phyloP scores from a whole-genome alignment of 1,140 invertebrate species.

The Pygmarrhopalites habei region DNA sequence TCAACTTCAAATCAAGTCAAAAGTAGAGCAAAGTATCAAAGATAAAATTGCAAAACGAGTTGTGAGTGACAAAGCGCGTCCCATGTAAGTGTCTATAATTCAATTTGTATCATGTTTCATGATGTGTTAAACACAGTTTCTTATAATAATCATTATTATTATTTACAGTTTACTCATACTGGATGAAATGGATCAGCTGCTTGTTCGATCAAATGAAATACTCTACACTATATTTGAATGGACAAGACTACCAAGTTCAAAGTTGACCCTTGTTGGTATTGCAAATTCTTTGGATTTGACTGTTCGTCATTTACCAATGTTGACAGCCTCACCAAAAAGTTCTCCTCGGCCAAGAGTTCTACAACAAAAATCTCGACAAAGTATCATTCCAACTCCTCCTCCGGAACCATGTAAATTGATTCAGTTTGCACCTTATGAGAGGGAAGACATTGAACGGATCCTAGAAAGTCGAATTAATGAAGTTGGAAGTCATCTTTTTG shows the following conservation, averaged over 20 bases:
- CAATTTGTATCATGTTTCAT: too few species aligned
- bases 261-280: slow-evolving; percentile 80
- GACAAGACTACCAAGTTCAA: slow-evolving; percentile 62
- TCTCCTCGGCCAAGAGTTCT: too few species aligned
- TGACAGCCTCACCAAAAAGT: slow-evolving; percentile 52
- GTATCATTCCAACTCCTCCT: too few species aligned
- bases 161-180: slow-evolving; percentile 71
- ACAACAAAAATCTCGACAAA: too few species aligned
- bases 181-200: slow-evolving; percentile 92
- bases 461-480: slow-evolving; percentile 66
- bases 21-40: slow-evolving; percentile 46
- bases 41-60: slow-evolving; percentile 46
- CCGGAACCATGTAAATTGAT: slow-evolving; percentile 53
- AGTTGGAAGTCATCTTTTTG: slow-evolving; percentile 64
- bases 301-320: slow-evolving; percentile 75
- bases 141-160: too few species aligned
- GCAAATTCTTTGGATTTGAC: slow-evolving; percentile 95
- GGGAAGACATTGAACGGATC: slow-evolving; percentile 80
- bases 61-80: slow-evolving; percentile 48
- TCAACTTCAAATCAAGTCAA: slow-evolving; percentile 28
- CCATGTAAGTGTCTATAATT: neutral
- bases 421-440: slow-evolving; percentile 88
- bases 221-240: slow-evolving; percentile 91
- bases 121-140: too few species aligned
- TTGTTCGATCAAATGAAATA: slow-evolving; percentile 65